These are phyloP conservation scores for Drosophila pseudoananassae DNA, from an alignment of 1,140 invertebrate genomes.

Conservation along the genomic window DNA sequence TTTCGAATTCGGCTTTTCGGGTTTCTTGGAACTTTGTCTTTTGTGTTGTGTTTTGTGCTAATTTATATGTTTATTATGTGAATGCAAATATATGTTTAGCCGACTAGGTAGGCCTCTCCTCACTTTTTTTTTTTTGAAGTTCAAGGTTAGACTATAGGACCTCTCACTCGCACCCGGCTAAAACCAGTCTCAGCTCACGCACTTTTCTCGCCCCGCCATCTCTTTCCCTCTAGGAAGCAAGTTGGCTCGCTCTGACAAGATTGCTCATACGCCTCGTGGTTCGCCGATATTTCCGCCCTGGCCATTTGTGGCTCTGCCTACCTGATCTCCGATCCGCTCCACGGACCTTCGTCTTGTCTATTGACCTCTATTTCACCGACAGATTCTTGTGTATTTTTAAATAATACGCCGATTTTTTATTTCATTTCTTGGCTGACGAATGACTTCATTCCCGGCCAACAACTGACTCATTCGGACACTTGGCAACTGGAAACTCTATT, in stretches of 20 bases:
- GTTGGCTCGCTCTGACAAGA: slow-evolving; percentile 21
- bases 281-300: slow-evolving; percentile 59
- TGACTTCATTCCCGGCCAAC: slow-evolving; percentile 34
- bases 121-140: slow-evolving; percentile 68
- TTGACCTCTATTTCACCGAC: slow-evolving; percentile 69
- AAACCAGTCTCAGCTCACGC: slow-evolving; percentile 53
- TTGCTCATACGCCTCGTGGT: slow-evolving; percentile 65
- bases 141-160: slow-evolving; percentile 59
- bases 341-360: slow-evolving; percentile 70
- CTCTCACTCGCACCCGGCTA: slow-evolving; percentile 2
- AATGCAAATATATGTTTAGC: slow-evolving; percentile 41
- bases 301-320: slow-evolving; percentile 36
- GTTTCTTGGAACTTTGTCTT: slow-evolving; percentile 35
- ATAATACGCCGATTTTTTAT: slow-evolving; percentile 5
- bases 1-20: slow-evolving; percentile 17
- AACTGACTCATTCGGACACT: slow-evolving; percentile 36
- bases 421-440: slow-evolving; percentile 35
- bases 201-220: slow-evolving; percentile 5
- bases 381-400: slow-evolving; percentile 15
- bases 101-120: slow-evolving; percentile 67
- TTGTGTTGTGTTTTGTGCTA: slow-evolving; percentile 33
- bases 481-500: slow-evolving; percentile 41
- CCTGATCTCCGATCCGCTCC: slow-evolving; percentile 16
- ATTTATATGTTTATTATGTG: slow-evolving; percentile 50
- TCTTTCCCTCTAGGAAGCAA: slow-evolving; percentile 49